phyloP scores from a whole-genome alignment of 2,797 vertebrate species.

The Phrynocephalus forsythii region DNA sequence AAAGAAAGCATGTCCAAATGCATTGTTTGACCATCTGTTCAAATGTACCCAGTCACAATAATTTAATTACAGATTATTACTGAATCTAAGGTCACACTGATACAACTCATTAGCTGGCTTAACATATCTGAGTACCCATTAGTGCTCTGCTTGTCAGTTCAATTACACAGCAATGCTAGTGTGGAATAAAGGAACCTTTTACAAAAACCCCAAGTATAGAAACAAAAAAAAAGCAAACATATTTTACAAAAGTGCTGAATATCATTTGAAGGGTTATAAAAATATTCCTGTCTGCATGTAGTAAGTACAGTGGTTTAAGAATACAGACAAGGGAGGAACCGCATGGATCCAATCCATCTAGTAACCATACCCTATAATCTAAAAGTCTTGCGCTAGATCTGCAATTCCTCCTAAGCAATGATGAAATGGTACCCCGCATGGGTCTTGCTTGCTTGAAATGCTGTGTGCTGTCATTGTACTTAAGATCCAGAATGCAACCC shows the following conservation, averaged over 20 bases:
- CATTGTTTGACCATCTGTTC: slow-evolving; percentile 54
- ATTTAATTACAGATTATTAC: slow-evolving; percentile 37
- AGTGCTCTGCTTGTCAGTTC: slow-evolving; percentile 54
- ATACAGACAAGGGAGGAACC: not conserved
- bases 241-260: not conserved
- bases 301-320: not conserved
- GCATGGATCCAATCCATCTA: not conserved
- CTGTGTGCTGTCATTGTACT: not conserved
- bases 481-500: not conserved
- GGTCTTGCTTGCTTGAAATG: not conserved
- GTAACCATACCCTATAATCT: not conserved
- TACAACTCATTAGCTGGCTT: slow-evolving; percentile 66
- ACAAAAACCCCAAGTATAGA: slow-evolving; percentile 15
- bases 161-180: slow-evolving; percentile 40
- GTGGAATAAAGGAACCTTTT: not conserved
- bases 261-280: not conserved
- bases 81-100: slow-evolving; percentile 41
- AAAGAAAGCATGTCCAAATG: slow-evolving; percentile 50
- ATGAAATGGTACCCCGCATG: not conserved
- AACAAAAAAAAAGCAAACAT: slow-evolving; percentile 34
- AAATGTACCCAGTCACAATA: slow-evolving; percentile 45
- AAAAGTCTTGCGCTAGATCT: not conserved
- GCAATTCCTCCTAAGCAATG: too few species aligned
- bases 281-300: not conserved
- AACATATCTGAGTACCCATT: slow-evolving; percentile 60